Evolutionary conservation across 2,797 vertebrate species (phyloP), one percentile per base, ranked within the genome.

Genomic region (Chelon auratus): DNA sequence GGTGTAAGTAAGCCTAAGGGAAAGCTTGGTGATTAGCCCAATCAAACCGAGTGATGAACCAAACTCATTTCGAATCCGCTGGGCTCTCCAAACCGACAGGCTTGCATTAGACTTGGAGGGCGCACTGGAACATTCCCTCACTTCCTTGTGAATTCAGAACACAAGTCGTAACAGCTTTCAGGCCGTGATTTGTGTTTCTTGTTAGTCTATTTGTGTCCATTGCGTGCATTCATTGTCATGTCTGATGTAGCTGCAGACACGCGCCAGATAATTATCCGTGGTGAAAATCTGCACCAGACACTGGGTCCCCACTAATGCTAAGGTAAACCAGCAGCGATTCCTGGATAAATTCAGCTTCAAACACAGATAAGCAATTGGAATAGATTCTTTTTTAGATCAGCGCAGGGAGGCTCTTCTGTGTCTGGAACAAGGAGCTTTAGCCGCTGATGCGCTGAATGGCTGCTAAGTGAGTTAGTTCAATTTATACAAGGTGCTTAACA

Each of bases 401-500:
- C 24, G 13, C 39, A 24, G 54, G 45, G 57, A 14, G 58, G 56
- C 78, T 62, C 63, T 78, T 88, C 89, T 72, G 71, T 80, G 82
- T 88, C 78, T 77, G 74, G 81, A 74, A 75, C 69, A 64, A 53
- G 43, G 48, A 11, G 72, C 87, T 85, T 90, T 90, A 91, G 56
- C 68, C 55, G 36, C 43, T 11, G 42, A 72, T 73, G 66, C 64
- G 2, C 24, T 63, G 59, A 62, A 75, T 68, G 66, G 58, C 51
- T 70, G 77, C 85, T 88, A 83, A 89, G 73, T 50, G 43, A 83
- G 76, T 58, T 60, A 36, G 85, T 90, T 91, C 83, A 82, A 92
- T 91, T 88, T 92, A 91, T 88, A 85, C 51, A 57, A 80, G 74
- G 77, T 68, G 69, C 77, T 87, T 89, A 81, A 70, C 75, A 61